Evolutionary conservation across 2,888 invertebrate genomes (phyloP), one percentile per base, ranked within the genome.

Genomic region (Pseudococcus longispinus): DNA sequence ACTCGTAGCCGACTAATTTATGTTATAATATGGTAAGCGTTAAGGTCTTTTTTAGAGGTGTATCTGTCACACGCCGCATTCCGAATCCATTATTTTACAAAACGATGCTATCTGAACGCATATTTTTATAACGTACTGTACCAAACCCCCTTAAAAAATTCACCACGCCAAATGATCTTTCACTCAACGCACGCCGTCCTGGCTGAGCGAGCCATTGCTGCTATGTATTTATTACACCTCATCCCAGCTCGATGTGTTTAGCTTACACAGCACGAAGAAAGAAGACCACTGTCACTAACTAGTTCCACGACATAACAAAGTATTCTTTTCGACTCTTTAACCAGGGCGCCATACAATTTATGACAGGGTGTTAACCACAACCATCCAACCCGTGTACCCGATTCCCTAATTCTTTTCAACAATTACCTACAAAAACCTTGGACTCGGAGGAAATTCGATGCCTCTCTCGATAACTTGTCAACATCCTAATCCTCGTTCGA

Each of bases 11-110:
- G 77, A 80, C 77, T 80, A 80, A 80, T 80, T 80, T 80, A 80
- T 80, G 77, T 80, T 37, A 80, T 42, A 80, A 37, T 80, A 80
- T 37, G 29, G 6, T 42, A 42, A 42, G 42, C 77, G 26, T 70
- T 37, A 80, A 42, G 42, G 37, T 42, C 42, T 80, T 80, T 80
- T 80, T 80, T 80, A 80, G 29, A 70, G 77, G 77, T 80, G 77
- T 80, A 80, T 42, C 77, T 80, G 77, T 80, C 77, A 80, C 77
- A 37, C 77, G 70, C 70, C n/a, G 77, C 77, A 80, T 80, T 80
- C 77, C 77, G 20, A 80, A 80, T 42, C 32, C 42, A 80, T 80
- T 80, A 80, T 80, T 80, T 80, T 80, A 42, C n/a, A 80, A 37
- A 37, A 80, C 77, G 77, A 80, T 80, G n/a, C 77, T 42, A 80